Evolutionary conservation across 2,113 vertebrate species (phyloP).

Genomic region (Maccullochella peelii): DNA sequence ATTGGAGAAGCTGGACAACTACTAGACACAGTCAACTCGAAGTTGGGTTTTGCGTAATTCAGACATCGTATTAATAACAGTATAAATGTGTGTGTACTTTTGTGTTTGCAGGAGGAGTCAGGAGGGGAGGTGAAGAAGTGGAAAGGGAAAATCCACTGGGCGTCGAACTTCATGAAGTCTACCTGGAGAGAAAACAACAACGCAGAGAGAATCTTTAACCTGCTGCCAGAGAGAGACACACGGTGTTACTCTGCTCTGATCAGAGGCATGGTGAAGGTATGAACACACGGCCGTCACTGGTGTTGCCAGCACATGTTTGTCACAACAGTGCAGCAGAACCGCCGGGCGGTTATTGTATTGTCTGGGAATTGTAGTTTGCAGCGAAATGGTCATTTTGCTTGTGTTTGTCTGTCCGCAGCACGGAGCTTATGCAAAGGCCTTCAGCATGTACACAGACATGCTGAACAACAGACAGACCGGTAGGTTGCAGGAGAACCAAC

Average conservation of each 20-base stretch:
- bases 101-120: conserved; percentile 62
- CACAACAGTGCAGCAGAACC: too few relatives aligned
- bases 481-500: conserved; percentile 73
- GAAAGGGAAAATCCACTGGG: conserved; percentile 29
- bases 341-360: neutral
- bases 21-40: neutral
- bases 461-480: conserved; percentile 90
- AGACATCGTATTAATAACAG: neutral
- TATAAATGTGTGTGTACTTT: neutral
- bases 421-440: conserved; percentile 85
- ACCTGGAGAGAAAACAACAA: conserved; percentile 90
- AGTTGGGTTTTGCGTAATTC: neutral
- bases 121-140: conserved; percentile 58
- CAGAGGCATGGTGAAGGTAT: conserved; percentile 95
- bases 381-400: neutral
- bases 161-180: conserved; percentile 6
- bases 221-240: conserved; percentile 90
- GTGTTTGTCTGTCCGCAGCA: conserved; percentile 81
- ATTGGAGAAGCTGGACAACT: neutral
- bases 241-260: conserved; percentile 92
- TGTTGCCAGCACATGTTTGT: neutral
- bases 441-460: conserved; percentile 88
- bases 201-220: conserved; percentile 92
- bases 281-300: neutral
- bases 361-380: neutral